Percentiles rank a stretch among this genome's conserved stretches.
Conservation (phyloP, 2,797 vertebrate genomes). For the Syndactyla subalaris region DNA sequence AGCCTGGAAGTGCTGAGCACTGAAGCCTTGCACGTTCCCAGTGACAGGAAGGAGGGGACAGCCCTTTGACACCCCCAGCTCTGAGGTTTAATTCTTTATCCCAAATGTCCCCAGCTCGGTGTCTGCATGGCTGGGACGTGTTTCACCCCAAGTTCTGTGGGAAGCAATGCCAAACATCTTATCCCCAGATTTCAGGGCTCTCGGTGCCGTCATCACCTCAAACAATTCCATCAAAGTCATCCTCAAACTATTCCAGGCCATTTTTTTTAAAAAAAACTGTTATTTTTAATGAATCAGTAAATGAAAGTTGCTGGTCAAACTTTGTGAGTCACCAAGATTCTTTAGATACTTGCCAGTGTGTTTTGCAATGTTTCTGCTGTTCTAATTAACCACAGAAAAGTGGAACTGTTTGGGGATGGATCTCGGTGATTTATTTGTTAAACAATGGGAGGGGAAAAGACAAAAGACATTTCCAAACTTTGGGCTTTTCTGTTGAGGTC, state of each 20-base stretch:
- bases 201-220: constrained; percentile 1
- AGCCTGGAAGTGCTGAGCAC: background rate
- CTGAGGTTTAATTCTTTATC: background rate
- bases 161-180: background rate
- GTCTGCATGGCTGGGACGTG: background rate
- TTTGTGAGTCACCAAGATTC: constrained; percentile 49
- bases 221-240: constrained; percentile 23
- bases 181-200: background rate
- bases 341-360: constrained; percentile 3
- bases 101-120: background rate
- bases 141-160: background rate
- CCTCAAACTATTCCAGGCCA: background rate
- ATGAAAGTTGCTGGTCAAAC: constrained; percentile 42
- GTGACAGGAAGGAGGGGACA: background rate
- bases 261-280: background rate
- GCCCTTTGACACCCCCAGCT: background rate
- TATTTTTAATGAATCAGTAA: constrained; percentile 30
- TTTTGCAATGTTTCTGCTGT: constrained; percentile 62
- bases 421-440: background rate
- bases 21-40: background rate
- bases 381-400: constrained; percentile 43
- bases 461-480: constrained; percentile 24
- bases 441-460: constrained; percentile 3
- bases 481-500: background rate
- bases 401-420: background rate